A percentile compares a stretch with the other conserved stretches of the same genome.
phyloP scores from a whole-genome alignment of 1,140 invertebrate genomes.

The Nomia melanderi region DNA sequence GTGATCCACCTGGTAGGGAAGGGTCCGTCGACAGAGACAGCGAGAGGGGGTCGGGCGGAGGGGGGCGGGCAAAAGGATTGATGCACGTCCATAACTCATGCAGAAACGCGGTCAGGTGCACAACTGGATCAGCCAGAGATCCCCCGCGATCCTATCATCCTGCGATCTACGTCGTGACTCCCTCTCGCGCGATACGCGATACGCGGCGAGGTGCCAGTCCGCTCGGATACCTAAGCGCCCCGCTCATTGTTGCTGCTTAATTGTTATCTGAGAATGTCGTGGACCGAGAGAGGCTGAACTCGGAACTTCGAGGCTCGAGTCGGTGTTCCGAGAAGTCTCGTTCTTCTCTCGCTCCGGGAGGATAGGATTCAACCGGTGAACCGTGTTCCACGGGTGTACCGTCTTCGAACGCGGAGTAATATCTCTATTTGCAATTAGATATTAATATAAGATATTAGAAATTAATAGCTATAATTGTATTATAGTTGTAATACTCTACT shows the following conservation, averaged over 20 bases:
- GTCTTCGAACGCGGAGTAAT: too few species aligned
- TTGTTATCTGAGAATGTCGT: constrained; percentile 1
- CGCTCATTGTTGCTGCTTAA: constrained; percentile 33
- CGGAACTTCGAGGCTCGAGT: too few species aligned
- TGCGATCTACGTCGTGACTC: constrained; percentile 68
- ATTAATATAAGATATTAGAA: too few species aligned
- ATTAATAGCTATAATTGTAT: too few species aligned
- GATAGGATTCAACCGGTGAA: too few species aligned
- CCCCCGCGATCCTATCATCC: constrained; percentile 67
- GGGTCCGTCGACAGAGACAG: too few species aligned
- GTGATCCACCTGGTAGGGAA: constrained; percentile 14
- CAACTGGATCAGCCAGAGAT: constrained; percentile 75
- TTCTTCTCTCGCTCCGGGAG: too few species aligned
- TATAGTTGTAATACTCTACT: too few species aligned
- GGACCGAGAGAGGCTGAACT: not conserved
- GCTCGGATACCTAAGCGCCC: constrained; percentile 3
- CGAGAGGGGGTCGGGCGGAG: not conserved
- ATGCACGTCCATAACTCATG: constrained; percentile 71
- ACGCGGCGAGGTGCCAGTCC: constrained; percentile 63
- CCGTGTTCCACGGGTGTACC: too few species aligned
- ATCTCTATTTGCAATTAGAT: too few species aligned
- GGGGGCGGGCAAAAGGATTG: constrained; percentile 57
- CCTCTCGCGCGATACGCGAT: constrained; percentile 52
- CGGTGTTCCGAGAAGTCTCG: too few species aligned
- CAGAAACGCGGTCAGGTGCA: constrained; percentile 76